phyloP scores from a whole-genome alignment of 2,888 invertebrate species.

The Chrysomela aeneicollis region DNA sequence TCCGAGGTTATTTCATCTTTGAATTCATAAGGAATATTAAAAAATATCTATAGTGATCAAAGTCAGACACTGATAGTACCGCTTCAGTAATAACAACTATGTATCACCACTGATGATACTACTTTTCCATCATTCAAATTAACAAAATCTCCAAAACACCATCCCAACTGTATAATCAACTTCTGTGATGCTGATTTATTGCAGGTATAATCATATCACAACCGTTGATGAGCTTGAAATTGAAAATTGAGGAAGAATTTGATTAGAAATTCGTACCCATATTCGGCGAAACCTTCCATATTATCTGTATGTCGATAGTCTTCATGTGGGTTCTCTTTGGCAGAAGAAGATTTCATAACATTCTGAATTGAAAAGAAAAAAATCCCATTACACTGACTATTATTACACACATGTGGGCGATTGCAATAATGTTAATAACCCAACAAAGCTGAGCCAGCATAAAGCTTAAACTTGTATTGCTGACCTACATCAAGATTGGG shows the following conservation, averaged over 20 bases:
- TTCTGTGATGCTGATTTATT: constrained; percentile 14
- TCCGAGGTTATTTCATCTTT: too few relatives aligned
- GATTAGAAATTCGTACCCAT: constrained; percentile 26
- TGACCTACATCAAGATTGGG: constrained; percentile 32
- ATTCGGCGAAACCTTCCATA: constrained; percentile 31
- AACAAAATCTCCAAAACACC: constrained; percentile 16
- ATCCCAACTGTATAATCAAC: neutral
- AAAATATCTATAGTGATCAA: too few relatives aligned
- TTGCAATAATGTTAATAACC: constrained; percentile 23
- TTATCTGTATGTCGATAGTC: constrained; percentile 32
- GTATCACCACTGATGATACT: too few relatives aligned
- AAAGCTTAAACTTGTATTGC: constrained; percentile 21
- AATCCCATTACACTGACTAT: constrained; percentile 18
- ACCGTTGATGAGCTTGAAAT: constrained; percentile 19
- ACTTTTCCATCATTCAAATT: too few relatives aligned
- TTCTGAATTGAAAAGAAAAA: constrained; percentile 20
- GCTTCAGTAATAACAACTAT: too few relatives aligned
- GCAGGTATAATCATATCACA: constrained; percentile 17
- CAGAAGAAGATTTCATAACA: constrained; percentile 27
- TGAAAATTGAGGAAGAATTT: constrained; percentile 27
- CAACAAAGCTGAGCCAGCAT: constrained; percentile 22
- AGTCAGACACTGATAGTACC: too few relatives aligned
- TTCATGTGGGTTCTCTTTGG: constrained; percentile 32
- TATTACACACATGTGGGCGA: constrained; percentile 8
- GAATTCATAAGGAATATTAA: too few relatives aligned